A percentile compares a stretch with the other conserved stretches of the same genome.
Evolutionary conservation across 1,140 invertebrate species (phyloP).

Genomic region (Vanessa tameamea): DNA sequence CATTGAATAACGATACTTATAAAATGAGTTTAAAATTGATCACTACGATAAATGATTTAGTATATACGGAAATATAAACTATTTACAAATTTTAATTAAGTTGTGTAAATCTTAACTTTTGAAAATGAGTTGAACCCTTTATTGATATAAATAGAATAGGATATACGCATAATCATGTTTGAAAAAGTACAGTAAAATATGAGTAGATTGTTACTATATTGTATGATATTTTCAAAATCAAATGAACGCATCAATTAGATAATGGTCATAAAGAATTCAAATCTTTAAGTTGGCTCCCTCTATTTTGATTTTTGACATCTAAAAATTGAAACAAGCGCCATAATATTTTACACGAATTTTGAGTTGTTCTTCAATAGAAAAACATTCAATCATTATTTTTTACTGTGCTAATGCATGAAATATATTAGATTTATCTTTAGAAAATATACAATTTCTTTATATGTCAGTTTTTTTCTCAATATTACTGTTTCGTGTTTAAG

Average conservation of each 20-base stretch:
- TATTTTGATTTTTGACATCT: slow-evolving; percentile 55
- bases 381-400: slow-evolving; percentile 8
- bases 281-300: slow-evolving; percentile 45
- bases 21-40: no score
- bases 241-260: background rate
- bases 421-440: background rate
- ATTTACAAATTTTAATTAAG: no score
- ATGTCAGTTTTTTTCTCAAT: slow-evolving; percentile 5
- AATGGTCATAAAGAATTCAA: background rate
- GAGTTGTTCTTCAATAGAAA: slow-evolving; percentile 28
- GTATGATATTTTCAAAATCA: no score
- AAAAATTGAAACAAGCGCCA: slow-evolving; percentile 75
- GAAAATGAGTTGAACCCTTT: no score
- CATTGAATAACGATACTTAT: no score
- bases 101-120: no score
- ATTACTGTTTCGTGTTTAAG: slow-evolving; percentile 41
- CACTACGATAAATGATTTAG: no score
- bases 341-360: slow-evolving; percentile 53
- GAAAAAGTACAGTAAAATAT: no score
- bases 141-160: no score
- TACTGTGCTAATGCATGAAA: slow-evolving; percentile 4
- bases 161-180: no score
- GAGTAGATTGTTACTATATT: no score
- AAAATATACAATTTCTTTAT: background rate
- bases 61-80: no score